Base-by-base conservation (phyloP, 1,140 invertebrate species). In the Teleogryllus occipitalis region DNA sequence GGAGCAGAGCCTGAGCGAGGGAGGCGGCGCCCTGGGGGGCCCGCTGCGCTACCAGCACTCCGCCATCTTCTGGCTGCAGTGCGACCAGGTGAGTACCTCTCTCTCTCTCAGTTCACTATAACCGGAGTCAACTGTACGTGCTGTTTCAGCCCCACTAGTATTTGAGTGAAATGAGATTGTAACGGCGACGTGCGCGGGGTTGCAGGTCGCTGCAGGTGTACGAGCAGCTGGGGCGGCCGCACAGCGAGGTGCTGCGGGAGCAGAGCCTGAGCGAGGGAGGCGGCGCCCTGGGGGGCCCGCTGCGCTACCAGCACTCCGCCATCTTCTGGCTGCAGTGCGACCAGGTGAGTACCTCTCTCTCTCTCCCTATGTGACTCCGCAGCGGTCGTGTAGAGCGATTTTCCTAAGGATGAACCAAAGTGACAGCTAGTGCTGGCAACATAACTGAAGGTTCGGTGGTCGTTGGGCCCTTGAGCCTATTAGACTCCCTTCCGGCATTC, bases 271-370 rank as follows among this genome's bases (percentile, higher is more conserved):
- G 87, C 49, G 89, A 91, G 14, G 93, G 94, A 8, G 90, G 88
- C 3, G 87, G 85, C 74, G 87, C 87, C 14, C 84, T 93, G 27
- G 93, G 94, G 65, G 95, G 94, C 12, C 92, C 92, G 7, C 87
- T 97, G 10, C 89, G 96, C 39, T 94, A 91, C 84, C 86, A 88
- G 5, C 87, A 92, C 82, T 89, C 90, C 1, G 85, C 95, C 81
- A 90, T 97, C 22, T 87, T 98, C 8, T 97, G 95, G 95, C 86
- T 97, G 0, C 89, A 91, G 81, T 95, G 94, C 85, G 90, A 96
- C 81, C 91, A 93, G 90, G 91, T 93, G 85, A 86, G 47, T n/a
- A 8, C 7, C 12, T 54, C 86, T 86, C 73, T 74, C 82, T 47
- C 5, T 2, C 5, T 39, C 27, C 27, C 5, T 39, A 39, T n/a